Evolutionary conservation across 2,113 vertebrate genomes (phyloP), one percentile per base, ranked within the genome.

Genomic region (Mastomys natalensis): DNA sequence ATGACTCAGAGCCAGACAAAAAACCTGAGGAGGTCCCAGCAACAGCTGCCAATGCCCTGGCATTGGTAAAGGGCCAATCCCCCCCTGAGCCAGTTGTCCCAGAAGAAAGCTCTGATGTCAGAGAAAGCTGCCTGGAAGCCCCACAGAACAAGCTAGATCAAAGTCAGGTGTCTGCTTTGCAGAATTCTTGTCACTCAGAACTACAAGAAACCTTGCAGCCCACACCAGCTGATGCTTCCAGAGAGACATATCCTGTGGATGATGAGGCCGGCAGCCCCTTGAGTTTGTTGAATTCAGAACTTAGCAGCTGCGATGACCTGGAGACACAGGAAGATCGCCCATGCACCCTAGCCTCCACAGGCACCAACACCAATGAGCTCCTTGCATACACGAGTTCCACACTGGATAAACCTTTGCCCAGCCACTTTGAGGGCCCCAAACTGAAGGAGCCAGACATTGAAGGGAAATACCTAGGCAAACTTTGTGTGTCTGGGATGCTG

Each of bases 401-500:
- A 12, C 98, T 97, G 7, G 99, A 99, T 12, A 99, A 98, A 55
- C 86, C 98, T 98, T 80, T 98, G 95, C 93, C 98, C 0, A 97
- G 98, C 55, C 98, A 99, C 31, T 81, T 94, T 0, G 99, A 99
- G 55, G 97, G 98, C 5, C 98, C 98, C 64, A 99, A 99, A 84
- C 97, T 99, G 85, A 99, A 99, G 98, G 99, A 99, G 95, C 99
- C 99, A 0, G 99, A 99, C 43, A 97, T 99, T 24, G 99, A 99
- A 97, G 99, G 99, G 0, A 99, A 99, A 45, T 99, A 99, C 94
- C 98, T 99, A 0, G 99, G 99, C 55, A 99, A 99, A 89, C 81
- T 99, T 0, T 95, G 96, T 0, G 96, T 98, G 77, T 97, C 98
- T 0, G 98, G 98, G 22, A 93, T 98, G 96, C 98, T 99, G 0